Evolutionary conservation across 2,888 invertebrate genomes (phyloP), one percentile per base, ranked within the genome.

Genomic region (Byasa hedistus): DNA sequence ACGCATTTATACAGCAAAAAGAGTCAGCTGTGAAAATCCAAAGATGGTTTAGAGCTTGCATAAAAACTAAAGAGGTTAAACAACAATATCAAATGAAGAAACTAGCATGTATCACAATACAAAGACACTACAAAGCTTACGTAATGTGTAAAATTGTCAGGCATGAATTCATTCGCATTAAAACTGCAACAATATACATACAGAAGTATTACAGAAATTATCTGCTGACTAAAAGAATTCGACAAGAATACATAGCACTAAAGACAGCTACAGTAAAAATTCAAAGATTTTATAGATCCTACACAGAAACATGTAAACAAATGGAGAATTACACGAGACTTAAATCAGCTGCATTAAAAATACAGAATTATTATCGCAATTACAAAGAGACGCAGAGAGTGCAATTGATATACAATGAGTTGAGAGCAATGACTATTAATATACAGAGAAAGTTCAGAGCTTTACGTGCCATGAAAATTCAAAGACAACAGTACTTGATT

Each of bases 371-470:
- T 68, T 87, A 83, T 65, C 80, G 76, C 66, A 71, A 73, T 36
- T 83, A 80, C 65, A 82, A 72, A 73, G 72, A 78, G 74, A 76
- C 76, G 73, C 73, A 75, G 73, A 73, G 19, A 52, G 71, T 74
- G 12, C 81, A 87, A 57, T 74, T 80, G 24, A 70, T 81, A 24
- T 94, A 88, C 73, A 68, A 83, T 17, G 70, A 78, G 48, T 73
- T 91, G 57, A 92, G 80, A 72, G 75, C 77, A n/a, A 82, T 89
- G 0, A 76, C 80, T 5, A 70, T 86, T 19, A 71, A 74, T 39
- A 74, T 94, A 61, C 94, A 94, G 73, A 81, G 73, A 61, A 76
- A 73, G 60, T 93, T 87, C 68, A 81, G 83, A 69, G 80, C 79
- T 62, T 69, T 83, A 60, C 61, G 74, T 69, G 74, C 73, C 10